phyloP scores from a whole-genome alignment of 2,797 vertebrate species.

The Girardinus metallicus region DNA sequence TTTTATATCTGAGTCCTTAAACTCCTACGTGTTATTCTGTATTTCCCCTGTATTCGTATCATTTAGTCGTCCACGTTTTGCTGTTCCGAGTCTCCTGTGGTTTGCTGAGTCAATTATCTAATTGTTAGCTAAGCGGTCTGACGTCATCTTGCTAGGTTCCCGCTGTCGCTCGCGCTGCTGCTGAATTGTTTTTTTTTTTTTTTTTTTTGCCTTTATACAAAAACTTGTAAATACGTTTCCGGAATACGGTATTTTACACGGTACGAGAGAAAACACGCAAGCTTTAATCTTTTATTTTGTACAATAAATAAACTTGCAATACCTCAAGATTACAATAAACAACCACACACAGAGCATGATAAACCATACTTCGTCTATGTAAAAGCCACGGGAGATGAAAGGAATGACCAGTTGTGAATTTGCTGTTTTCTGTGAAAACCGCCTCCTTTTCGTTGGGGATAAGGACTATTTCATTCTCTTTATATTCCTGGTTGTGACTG shows the following conservation, averaged over 20 bases:
- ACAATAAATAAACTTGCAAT: constrained; percentile 81
- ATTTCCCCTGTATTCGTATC: neutral
- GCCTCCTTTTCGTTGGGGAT: constrained; percentile 2
- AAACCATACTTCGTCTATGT: constrained; percentile 49
- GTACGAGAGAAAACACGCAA: neutral
- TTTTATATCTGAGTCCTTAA: neutral
- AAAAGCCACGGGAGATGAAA: constrained; percentile 45
- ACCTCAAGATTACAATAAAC: constrained; percentile 77
- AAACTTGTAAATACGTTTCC: neutral
- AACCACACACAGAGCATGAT: constrained; percentile 72
- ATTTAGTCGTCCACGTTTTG: neutral
- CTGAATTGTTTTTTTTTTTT: neutral
- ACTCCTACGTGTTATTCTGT: neutral
- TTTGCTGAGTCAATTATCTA: too few relatives aligned
- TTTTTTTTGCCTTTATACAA: neutral
- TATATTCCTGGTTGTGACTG: neutral
- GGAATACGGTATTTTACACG: neutral
- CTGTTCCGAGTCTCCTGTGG: neutral
- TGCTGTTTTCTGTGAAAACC: constrained; percentile 2
- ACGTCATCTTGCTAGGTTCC: too few relatives aligned
- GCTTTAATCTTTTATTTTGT: constrained; percentile 67
- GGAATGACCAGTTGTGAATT: constrained; percentile 2
- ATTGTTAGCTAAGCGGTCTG: neutral
- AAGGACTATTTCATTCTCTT: neutral
- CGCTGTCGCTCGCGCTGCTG: neutral